Base-by-base conservation (phyloP, 2,888 invertebrate species). In the Alloplasta piceator region DNA sequence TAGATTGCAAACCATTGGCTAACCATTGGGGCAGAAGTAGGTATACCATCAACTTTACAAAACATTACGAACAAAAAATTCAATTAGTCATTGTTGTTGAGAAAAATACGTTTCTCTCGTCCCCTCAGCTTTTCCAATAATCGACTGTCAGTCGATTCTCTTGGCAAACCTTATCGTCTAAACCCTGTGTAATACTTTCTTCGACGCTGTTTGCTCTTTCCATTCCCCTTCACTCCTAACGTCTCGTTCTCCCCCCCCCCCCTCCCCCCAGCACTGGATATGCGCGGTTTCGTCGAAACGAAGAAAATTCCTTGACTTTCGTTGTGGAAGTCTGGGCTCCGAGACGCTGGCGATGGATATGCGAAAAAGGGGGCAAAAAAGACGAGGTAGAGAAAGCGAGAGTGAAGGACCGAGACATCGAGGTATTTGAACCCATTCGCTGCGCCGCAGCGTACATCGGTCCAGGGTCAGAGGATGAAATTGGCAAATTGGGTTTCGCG, bases 391-490 rank as follows among this genome's bases (percentile, higher is more conserved):
- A 58, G 67, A 72, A 46, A 72, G 60, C 61, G 26, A 26, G 3
- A 26, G 26, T 26, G 26, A 26, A 26, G 26, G 78, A 61, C 43
- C 60, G 71, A 82, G 82, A 74, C 83, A 73, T 73, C 72, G 86
- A 87, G 88, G 88, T 88, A 88, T 88, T 88, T 88, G 88, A 89
- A 87, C 88, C 84, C 87, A 82, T 78, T 83, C 82, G 77, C 79
- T 52, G 56, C 63, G 66, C 66, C 58, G 68, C 78, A 26, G 26
- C 26, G 26, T 26, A 26, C 26, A 26, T 26, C 26, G 26, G 26
- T 26, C 26, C 26, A 26, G 26, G 26, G 26, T 26, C 26, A 26
- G 26, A 26, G 26, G 26, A 26, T 26, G 26, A 26, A 26, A 26
- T 26, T 26, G 26, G 26, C 26, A 26, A 26, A 26, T 26, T 26